A percentile compares a stretch with the other conserved stretches of the same genome.
phyloP scores from a whole-genome alignment of 1,140 invertebrate species.

The Atta cephalotes region DNA sequence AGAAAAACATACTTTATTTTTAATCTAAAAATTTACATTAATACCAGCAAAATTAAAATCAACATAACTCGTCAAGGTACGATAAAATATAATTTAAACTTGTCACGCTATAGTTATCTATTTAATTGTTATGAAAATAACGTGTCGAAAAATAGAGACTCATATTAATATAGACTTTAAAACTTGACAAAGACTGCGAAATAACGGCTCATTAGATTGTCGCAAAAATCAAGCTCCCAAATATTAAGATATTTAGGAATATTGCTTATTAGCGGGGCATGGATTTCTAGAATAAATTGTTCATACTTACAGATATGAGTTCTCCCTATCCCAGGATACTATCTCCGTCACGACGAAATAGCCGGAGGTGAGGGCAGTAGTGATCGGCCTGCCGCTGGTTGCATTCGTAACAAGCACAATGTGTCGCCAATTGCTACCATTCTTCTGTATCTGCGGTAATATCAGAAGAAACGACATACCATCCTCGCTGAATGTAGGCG shows the following conservation, averaged over 20 bases:
- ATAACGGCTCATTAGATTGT: too few species aligned
- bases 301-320: constrained; percentile 88
- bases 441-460: constrained; percentile 88
- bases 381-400: constrained; percentile 73
- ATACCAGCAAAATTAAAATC: not conserved
- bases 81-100: not conserved
- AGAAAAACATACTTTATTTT: not conserved
- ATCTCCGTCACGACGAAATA: constrained; percentile 93
- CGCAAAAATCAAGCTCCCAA: constrained; percentile 2
- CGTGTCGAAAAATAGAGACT: not conserved
- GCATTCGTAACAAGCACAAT: constrained; percentile 87
- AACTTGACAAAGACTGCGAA: not conserved
- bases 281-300: not conserved
- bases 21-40: not conserved
- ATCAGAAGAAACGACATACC: constrained; percentile 87
- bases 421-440: constrained; percentile 89
- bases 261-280: not conserved
- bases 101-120: not conserved
- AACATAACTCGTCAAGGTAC: not conserved
- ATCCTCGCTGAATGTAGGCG: constrained; percentile 88
- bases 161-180: not conserved
- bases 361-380: constrained; percentile 90
- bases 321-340: constrained; percentile 91
- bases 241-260: not conserved
- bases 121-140: not conserved